Base-by-base conservation (phyloP, 1,140 invertebrate genomes). In the Lordiphosa collinella region DNA sequence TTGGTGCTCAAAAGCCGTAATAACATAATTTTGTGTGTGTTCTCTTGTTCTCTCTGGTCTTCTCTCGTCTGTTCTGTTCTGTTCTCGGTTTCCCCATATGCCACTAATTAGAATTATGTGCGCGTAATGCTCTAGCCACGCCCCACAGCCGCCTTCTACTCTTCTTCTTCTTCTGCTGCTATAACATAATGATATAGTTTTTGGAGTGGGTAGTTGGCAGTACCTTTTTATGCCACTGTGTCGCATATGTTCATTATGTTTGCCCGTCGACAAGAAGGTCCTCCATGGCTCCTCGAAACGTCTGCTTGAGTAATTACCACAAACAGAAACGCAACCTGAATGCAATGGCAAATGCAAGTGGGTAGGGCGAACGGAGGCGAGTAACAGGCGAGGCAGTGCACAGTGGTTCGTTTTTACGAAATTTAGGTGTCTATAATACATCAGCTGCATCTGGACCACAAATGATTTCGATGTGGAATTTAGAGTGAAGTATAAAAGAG, bases 291-390 rank as follows among this genome's bases (percentile, higher is more conserved):
- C 70, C 67, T 70, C 75, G 54, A 44, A 44, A 68, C 55, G 75
- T 74, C 70, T 79, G 70, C 74, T 79, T 79, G 75, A 79, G 74
- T 79, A 79, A 79, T 79, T 79, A 79, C 76, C 74, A 79, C 65
- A 76, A 76, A 38, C 46, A 61, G 40, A 49, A 58, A 11, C 60
- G 38, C 74, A 76, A 48, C 52, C 70, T 59, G 63, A 74, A 74
- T 80, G 52, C 74, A 68, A 51, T 50, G 58, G 57, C 57, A 71
- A 62, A 56, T 66, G 63, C 52, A 50, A 66, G 52, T 60, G 44
- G 53, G 52, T 61, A 11, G 7, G 11, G 11, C 9, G 37, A 6
- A 18, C 6, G 37, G 11, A 29, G 22, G 22, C 22, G 22, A 12
- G 18, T 18, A n/a, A 11, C 1, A 29, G n/a, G 22, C 0, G 22